phyloP scores from a whole-genome alignment of 2,797 vertebrate species.

The Alcedo atthis region DNA sequence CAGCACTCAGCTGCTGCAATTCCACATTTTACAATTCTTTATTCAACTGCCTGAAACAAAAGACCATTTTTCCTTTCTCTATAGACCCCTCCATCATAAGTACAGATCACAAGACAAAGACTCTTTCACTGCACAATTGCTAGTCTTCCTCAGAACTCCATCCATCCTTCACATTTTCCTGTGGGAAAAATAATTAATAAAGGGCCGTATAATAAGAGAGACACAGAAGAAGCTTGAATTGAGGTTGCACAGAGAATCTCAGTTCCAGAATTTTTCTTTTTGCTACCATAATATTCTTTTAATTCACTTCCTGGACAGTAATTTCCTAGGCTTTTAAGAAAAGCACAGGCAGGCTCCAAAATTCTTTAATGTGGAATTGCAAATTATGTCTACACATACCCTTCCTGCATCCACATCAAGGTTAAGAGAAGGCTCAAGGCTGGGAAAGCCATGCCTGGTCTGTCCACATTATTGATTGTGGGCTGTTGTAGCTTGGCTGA shows the following conservation, averaged over 20 bases:
- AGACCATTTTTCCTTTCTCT: conserved; percentile 58
- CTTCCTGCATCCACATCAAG: neutral
- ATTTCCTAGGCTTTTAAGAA: conserved; percentile 1
- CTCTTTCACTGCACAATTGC: conserved; percentile 46
- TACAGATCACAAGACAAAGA: conserved; percentile 53
- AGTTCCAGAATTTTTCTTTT: neutral
- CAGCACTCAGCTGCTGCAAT: conserved; percentile 9
- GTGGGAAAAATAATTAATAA: conserved; percentile 68
- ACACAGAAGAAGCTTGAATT: neutral
- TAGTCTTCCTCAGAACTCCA: conserved; percentile 57
- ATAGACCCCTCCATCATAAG: conserved; percentile 40
- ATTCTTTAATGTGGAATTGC: neutral
- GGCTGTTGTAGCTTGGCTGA: neutral
- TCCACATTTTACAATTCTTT: conserved; percentile 45
- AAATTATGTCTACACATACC: neutral
- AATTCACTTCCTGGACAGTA: neutral
- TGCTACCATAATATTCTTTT: neutral
- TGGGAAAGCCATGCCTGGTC: conserved; percentile 38
- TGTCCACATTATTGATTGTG: neutral
- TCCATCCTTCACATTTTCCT: conserved; percentile 59
- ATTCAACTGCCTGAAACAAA: conserved; percentile 65
- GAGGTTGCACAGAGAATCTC: conserved; percentile 1
- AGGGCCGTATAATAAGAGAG: neutral
- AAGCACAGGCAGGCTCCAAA: neutral
- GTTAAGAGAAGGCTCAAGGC: neutral